Conservation (phyloP, 2,888 invertebrate genomes). For the Drosophila melanosoma region DNA sequence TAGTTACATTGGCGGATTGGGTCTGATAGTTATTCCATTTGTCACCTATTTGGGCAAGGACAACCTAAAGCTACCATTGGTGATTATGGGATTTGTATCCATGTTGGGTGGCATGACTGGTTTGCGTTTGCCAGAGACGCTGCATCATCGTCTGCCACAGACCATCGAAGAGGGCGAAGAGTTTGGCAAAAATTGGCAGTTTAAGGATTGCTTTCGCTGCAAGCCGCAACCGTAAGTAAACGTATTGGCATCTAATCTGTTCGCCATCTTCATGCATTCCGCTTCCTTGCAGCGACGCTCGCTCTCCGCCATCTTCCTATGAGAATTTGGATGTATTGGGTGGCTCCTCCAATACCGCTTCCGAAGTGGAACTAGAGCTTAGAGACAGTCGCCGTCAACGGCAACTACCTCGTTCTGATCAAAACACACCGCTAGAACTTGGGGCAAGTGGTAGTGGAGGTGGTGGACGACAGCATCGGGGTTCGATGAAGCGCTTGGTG, state of each 20-base stretch:
- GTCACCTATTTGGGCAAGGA: slow-evolving; percentile 95
- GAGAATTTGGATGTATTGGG: slow-evolving; percentile 90
- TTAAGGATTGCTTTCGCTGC: slow-evolving; percentile 90
- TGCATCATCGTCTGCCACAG: slow-evolving; percentile 93
- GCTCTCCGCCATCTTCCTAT: slow-evolving; percentile 87
- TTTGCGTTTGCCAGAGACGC: slow-evolving; percentile 92
- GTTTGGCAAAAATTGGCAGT: slow-evolving; percentile 93
- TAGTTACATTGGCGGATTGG: slow-evolving; percentile 95
- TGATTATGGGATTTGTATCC: slow-evolving; percentile 93
- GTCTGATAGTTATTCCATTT: slow-evolving; percentile 95
- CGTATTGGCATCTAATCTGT: too few relatives aligned
- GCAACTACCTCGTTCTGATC: slow-evolving; percentile 75
- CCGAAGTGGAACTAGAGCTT: slow-evolving; percentile 81
- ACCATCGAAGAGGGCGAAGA: slow-evolving; percentile 95
- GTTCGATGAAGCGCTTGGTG: slow-evolving; percentile 89
- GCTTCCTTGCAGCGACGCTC: slow-evolving; percentile 39
- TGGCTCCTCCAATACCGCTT: slow-evolving; percentile 82
- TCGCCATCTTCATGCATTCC: background rate
- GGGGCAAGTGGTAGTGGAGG: slow-evolving; percentile 22
- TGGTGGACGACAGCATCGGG: slow-evolving; percentile 80
- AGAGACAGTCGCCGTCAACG: slow-evolving; percentile 71
- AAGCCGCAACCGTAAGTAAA: slow-evolving; percentile 88
- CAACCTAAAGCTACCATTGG: slow-evolving; percentile 92
- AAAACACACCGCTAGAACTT: slow-evolving; percentile 84
- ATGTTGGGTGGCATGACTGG: slow-evolving; percentile 93